phyloP scores from a whole-genome alignment of 2,888 invertebrate species.

The Neoaliturus tenellus region DNA sequence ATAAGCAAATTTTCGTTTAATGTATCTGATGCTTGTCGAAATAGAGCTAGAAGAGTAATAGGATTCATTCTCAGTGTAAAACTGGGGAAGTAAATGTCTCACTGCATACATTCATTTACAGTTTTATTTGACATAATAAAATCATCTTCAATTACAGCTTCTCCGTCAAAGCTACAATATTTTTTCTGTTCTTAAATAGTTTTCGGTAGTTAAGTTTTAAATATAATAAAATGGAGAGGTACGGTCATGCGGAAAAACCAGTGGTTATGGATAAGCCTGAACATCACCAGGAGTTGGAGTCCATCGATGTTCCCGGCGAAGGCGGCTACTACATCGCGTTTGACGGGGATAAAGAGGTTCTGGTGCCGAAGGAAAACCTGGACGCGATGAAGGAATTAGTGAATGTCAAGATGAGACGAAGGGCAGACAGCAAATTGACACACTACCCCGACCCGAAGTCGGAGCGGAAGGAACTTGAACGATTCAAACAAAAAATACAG shows the following conservation, averaged over 20 bases:
- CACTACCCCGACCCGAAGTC: background rate
- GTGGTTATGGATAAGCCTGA: background rate
- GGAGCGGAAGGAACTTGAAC: background rate
- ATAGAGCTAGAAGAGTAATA: too few species aligned
- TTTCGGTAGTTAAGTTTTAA: too few species aligned
- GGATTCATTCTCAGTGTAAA: too few species aligned
- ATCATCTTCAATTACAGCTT: too few species aligned
- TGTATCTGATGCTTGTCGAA: too few species aligned
- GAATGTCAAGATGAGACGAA: background rate
- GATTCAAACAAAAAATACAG: slow-evolving; percentile 27
- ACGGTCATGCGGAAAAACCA: background rate
- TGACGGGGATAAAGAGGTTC: background rate
- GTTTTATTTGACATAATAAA: too few species aligned
- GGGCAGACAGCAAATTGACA: background rate
- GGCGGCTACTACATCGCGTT: background rate
- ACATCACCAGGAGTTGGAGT: background rate
- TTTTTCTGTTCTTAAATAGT: too few species aligned
- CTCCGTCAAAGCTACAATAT: too few species aligned
- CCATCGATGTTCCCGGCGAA: background rate
- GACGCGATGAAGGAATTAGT: background rate
- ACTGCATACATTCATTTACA: too few species aligned
- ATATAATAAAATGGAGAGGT: background rate
- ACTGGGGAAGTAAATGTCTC: too few species aligned
- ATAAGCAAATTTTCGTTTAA: too few species aligned
- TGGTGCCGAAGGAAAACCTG: background rate